phyloP scores from a whole-genome alignment of 2,888 invertebrate genomes.

The Microchrysa polita region DNA sequence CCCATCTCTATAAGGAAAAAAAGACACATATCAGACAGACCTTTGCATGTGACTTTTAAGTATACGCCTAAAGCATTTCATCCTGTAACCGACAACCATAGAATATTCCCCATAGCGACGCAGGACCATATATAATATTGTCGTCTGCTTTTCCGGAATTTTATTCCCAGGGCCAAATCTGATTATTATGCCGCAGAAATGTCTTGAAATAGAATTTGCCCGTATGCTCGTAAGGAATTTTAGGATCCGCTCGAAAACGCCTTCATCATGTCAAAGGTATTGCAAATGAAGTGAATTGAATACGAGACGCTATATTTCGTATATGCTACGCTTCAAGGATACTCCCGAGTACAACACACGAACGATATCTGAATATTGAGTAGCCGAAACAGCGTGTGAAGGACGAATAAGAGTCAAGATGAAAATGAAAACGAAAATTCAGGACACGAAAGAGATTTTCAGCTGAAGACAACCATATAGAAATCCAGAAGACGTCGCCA shows the following conservation, averaged over 20 bases:
- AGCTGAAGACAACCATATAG: not conserved
- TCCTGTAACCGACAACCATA: too few species aligned
- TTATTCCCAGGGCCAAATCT: constrained; percentile 1
- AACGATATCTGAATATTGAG: constrained; percentile 30
- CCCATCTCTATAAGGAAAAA: too few species aligned
- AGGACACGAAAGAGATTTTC: not conserved
- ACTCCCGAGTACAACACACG: too few species aligned
- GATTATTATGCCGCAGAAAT: constrained; percentile 39
- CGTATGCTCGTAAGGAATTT: constrained; percentile 33
- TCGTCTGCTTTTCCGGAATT: not conserved
- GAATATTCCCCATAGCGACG: not conserved
- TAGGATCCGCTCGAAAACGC: constrained; percentile 32
- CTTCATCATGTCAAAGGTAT: constrained; percentile 53
- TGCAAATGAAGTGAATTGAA: constrained; percentile 50
- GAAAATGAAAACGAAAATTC: constrained; percentile 17
- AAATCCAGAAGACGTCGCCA: not conserved
- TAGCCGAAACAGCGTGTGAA: not conserved
- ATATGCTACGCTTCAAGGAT: constrained; percentile 5
- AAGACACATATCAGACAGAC: too few species aligned
- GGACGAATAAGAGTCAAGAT: not conserved
- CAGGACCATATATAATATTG: not conserved
- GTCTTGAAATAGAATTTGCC: not conserved
- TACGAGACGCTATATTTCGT: constrained; percentile 7
- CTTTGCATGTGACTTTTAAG: too few species aligned
- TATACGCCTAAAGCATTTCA: too few species aligned